Percentiles rank a stretch among this genome's conserved stretches.
Conservation (phyloP, 2,113 vertebrate species). For the Bombycilla garrulus region DNA sequence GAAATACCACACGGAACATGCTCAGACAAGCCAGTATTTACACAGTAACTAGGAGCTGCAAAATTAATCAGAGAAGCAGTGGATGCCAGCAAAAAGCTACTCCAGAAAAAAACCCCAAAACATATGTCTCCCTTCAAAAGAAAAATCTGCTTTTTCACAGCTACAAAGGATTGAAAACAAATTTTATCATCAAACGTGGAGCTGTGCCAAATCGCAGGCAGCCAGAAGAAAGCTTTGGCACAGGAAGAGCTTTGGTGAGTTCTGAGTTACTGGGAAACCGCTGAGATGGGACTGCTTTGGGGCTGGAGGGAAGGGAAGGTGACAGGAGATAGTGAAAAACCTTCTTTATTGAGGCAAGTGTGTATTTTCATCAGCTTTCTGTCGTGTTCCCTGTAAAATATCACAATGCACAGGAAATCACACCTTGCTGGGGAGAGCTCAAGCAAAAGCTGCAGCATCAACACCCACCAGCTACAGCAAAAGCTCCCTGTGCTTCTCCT, state of each 20-base stretch:
- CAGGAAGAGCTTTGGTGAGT: conserved; percentile 19
- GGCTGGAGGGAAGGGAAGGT: background rate
- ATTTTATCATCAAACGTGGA: background rate
- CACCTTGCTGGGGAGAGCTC: background rate
- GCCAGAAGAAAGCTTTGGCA: conserved; percentile 13
- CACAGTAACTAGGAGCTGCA: conserved; percentile 42
- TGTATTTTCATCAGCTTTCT: background rate
- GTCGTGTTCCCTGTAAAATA: background rate
- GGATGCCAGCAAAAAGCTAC: conserved; percentile 38
- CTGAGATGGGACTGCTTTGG: background rate
- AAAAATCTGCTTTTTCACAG: conserved; percentile 39
- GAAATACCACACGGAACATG: conserved; percentile 37
- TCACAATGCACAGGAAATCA: background rate
- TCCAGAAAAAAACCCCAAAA: background rate
- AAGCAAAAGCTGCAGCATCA: background rate
- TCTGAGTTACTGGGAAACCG: background rate
- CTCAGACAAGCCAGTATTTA: conserved; percentile 54
- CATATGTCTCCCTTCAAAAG: conserved; percentile 48
- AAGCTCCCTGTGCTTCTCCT: background rate
- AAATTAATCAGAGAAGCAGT: conserved; percentile 3
- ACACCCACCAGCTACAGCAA: background rate
- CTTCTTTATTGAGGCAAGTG: background rate
- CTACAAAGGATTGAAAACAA: conserved; percentile 40
- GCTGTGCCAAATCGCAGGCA: background rate
- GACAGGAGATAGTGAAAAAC: background rate